These are phyloP conservation scores for Agriopis marginaria DNA, from an alignment of 2,888 invertebrate genomes.

Conservation along the genomic window DNA sequence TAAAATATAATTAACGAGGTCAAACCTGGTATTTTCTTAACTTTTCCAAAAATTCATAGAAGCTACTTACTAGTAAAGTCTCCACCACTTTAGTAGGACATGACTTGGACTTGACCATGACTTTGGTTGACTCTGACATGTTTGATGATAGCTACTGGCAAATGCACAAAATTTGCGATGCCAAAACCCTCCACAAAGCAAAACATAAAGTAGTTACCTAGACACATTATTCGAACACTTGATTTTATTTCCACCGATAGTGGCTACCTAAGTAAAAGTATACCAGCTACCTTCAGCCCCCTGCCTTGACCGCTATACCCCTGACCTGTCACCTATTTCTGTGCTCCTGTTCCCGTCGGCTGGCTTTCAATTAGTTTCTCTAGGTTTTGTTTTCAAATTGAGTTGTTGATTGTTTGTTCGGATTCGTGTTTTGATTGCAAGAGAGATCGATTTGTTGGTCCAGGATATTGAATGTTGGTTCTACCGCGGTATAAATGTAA, in stretches of 20 bases:
- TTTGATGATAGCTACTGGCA: background rate
- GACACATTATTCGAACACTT: constrained; percentile 2
- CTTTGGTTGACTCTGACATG: too few relatives aligned
- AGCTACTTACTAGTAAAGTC: too few relatives aligned
- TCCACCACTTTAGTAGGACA: too few relatives aligned
- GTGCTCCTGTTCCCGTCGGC: constrained; percentile 17
- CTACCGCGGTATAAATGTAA: too few relatives aligned
- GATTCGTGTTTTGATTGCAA: constrained; percentile 14
- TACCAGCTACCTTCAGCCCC: constrained; percentile 5
- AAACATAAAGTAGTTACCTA: too few relatives aligned
- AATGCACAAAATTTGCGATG: too few relatives aligned
- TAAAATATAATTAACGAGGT: too few relatives aligned
- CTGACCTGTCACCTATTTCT: constrained; percentile 32
- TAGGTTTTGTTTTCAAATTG: constrained; percentile 22
- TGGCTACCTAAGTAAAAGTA: background rate
- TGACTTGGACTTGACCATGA: too few relatives aligned
- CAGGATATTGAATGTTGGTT: background rate
- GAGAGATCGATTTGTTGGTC: too few relatives aligned
- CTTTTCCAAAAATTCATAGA: too few relatives aligned
- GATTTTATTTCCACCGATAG: constrained; percentile 11
- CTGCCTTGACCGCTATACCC: constrained; percentile 30
- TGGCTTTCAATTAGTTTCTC: constrained; percentile 28
- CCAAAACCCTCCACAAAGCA: background rate
- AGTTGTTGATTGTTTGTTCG: constrained; percentile 11
- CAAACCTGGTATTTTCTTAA: too few relatives aligned